Conservation (phyloP, 2,113 vertebrate genomes). For the Perccottus glenii region DNA sequence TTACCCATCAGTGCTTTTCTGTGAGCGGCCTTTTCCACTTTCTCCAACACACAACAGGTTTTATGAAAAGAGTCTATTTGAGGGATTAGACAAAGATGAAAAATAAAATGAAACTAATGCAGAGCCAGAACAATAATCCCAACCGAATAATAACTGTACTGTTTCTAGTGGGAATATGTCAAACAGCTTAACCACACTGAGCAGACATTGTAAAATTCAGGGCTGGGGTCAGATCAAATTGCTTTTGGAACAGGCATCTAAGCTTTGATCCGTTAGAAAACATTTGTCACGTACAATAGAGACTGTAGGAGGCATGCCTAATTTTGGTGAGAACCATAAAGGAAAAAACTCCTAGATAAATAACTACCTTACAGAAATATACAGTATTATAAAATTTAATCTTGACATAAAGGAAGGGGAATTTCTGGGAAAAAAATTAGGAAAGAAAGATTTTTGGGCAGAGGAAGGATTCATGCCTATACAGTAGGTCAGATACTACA, state of each 20-base stretch:
- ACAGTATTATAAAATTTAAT: no score
- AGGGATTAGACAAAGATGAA: constrained; percentile 55
- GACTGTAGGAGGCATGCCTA: no score
- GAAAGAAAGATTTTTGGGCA: no score
- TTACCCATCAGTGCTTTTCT: constrained; percentile 42
- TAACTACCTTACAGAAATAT: no score
- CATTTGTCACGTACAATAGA: no score
- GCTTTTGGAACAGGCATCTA: neutral
- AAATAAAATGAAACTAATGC: constrained; percentile 37
- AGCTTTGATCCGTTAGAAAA: neutral
- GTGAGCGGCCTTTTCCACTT: constrained; percentile 2
- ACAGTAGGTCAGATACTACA: no score
- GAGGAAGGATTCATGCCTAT: no score
- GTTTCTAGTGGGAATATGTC: constrained; percentile 1
- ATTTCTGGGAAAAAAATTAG: no score
- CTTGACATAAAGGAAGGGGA: no score
- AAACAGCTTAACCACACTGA: constrained; percentile 4
- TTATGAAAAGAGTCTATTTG: constrained; percentile 40
- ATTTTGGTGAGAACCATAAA: no score
- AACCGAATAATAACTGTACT: constrained; percentile 44
- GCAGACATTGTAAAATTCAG: neutral
- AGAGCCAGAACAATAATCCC: constrained; percentile 63
- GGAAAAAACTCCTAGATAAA: no score
- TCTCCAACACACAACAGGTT: constrained; percentile 39
- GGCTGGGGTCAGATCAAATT: neutral